Base-by-base conservation (phyloP, 1,140 invertebrate species). In the Andricus grossulariae region DNA sequence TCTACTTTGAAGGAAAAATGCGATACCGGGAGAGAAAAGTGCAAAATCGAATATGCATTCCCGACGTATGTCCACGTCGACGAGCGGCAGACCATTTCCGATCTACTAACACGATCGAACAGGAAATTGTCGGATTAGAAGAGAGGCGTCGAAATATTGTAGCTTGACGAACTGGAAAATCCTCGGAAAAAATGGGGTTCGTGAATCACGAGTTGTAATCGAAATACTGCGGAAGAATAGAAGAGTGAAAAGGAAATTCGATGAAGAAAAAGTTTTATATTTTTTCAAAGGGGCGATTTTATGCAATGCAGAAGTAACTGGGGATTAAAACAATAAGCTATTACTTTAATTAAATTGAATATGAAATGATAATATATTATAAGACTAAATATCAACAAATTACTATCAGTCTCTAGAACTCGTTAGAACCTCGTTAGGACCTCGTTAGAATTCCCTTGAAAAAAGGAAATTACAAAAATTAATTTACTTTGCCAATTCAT, bases 201-300 rank as follows among this genome's bases (percentile, higher is more conserved):
- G 12, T 66, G 25, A 66, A 66, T 66, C 60, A 66, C 60, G n/a
- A 39, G 39, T 66, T 45, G 32, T 66, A 66, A 66, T 25, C 60
- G 7, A 25, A 16, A 66, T 66, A 25, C 60, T 6, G 15, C 21
- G 60, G 32, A 32, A 39, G 12, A 39, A 66, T 8, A 66, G 15
- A n/a, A 6, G 13, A 32, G 10, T 39, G 10, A 6, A 66, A 39
- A 8, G 13, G 39, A 66, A 66, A 66, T 16, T 39, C 13, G 10
- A 32, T 1, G 12, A 7, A 15, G 13, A 4, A 25, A 10, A 45
- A 57, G 66, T 57, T 74, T 74, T 78, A 78, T 51, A 73, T 72
- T 78, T 73, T 50, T 49, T 72, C 71, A 74, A 74, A 72, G 71
- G 57, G 73, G 55, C 72, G 7, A 70, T 71, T 74, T 74, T 51